phyloP scores from a whole-genome alignment of 2,113 vertebrate species.

The Chunga burmeisteri region DNA sequence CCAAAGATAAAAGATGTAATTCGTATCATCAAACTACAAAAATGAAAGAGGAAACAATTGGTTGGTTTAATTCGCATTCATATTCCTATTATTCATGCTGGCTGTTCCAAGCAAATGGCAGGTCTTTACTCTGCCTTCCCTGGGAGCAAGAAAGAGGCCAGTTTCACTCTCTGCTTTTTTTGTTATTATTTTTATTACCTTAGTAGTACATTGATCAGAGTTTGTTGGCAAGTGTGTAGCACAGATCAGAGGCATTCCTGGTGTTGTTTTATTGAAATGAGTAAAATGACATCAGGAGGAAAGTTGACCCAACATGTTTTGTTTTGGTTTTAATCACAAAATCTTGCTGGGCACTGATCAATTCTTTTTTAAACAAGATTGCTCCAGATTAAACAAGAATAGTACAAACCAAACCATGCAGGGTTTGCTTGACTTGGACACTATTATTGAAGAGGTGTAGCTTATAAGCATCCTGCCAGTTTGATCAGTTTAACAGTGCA shows the following conservation, averaged over 20 bases:
- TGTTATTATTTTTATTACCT: neutral
- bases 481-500: neutral
- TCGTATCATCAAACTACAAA: neutral
- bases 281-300: neutral
- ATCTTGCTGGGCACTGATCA: neutral
- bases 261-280: neutral
- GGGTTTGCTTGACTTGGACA: constrained; percentile 46
- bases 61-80: neutral
- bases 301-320: neutral
- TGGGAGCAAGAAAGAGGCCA: neutral
- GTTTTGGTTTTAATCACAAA: neutral
- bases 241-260: neutral
- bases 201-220: neutral
- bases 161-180: neutral
- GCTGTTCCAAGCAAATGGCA: neutral
- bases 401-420: neutral
- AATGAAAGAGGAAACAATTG: neutral
- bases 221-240: neutral
- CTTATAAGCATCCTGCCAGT: constrained; percentile 9
- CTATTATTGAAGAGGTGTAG: neutral
- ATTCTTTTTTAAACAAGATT: constrained; percentile 14
- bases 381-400: constrained; percentile 46
- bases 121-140: neutral
- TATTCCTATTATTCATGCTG: neutral
- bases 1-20: neutral